Evolutionary conservation across 2,113 vertebrate species (phyloP).

Genomic region (Siniperca chuatsi): DNA sequence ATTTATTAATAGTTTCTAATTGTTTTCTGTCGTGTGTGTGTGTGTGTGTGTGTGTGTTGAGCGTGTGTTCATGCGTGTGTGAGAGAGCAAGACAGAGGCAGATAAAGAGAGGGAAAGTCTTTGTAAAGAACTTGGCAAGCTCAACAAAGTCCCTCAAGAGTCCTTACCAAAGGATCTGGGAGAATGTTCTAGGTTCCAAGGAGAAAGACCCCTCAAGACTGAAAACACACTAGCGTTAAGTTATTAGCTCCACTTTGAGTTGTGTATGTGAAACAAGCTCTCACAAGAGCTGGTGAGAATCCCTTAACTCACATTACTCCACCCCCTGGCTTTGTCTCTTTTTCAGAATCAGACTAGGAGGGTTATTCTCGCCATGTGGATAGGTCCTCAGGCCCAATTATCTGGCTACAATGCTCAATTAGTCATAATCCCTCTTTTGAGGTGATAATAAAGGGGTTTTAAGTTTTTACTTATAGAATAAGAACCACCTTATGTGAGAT

Average conservation of each 20-base stretch:
- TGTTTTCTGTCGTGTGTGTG: conserved; percentile 3
- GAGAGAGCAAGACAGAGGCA: conserved; percentile 50
- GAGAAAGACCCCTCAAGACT: conserved; percentile 88
- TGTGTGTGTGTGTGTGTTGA: conserved; percentile 1
- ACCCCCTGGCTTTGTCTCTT: conserved; percentile 89
- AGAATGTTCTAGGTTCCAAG: conserved; percentile 86
- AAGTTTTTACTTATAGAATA: conserved; percentile 77
- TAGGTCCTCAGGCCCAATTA: conserved; percentile 92
- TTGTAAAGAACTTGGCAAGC: conserved; percentile 79
- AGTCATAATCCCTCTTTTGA: conserved; percentile 89
- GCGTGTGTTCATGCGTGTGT: conserved; percentile 17
- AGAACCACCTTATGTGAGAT: conserved; percentile 63
- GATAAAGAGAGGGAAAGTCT: conserved; percentile 75
- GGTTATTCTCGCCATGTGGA: conserved; percentile 93
- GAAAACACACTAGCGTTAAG: conserved; percentile 87
- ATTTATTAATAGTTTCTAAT: conserved; percentile 36
- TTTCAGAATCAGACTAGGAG: conserved; percentile 90
- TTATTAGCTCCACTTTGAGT: conserved; percentile 89
- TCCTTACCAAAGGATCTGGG: conserved; percentile 83
- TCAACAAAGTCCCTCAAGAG: conserved; percentile 83
- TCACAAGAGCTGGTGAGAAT: conserved; percentile 91
- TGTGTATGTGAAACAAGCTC: conserved; percentile 90
- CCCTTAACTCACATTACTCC: conserved; percentile 93
- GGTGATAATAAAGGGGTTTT: conserved; percentile 81
- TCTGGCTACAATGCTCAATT: conserved; percentile 88